phyloP scores from a whole-genome alignment of 1,140 invertebrate species.

The Pissodes strobi region DNA sequence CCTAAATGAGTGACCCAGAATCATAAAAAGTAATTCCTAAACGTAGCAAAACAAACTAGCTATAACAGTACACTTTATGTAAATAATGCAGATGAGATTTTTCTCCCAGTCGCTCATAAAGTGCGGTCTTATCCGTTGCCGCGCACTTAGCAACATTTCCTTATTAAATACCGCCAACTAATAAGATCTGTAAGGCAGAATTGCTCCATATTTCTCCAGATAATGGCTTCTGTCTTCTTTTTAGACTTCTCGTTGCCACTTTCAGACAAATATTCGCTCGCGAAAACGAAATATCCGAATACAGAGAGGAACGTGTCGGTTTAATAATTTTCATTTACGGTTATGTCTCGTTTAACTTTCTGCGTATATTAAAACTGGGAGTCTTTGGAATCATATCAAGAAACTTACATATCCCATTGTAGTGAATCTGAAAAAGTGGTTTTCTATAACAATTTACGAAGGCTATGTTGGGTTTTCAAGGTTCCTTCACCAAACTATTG shows the following conservation, averaged over 20 bases:
- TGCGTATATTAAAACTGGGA: not conserved
- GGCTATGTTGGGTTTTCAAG: too few species aligned
- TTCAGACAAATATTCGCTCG: constrained; percentile 36
- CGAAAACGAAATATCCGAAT: constrained; percentile 23
- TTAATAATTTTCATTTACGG: constrained; percentile 34
- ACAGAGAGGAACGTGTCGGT: constrained; percentile 24
- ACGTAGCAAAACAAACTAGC: constrained; percentile 22
- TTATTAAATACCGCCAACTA: constrained; percentile 53
- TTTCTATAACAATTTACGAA: too few species aligned
- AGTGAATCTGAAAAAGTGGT: too few species aligned
- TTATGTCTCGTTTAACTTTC: constrained; percentile 30
- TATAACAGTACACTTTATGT: constrained; percentile 51
- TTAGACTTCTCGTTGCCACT: constrained; percentile 34
- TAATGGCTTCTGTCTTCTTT: constrained; percentile 45
- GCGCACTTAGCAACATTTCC: constrained; percentile 51
- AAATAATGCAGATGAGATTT: constrained; percentile 56
- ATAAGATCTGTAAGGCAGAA: constrained; percentile 50
- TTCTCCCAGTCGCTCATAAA: constrained; percentile 51
- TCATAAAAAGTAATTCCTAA: constrained; percentile 25
- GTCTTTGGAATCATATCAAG: too few species aligned
- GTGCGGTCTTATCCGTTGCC: constrained; percentile 47
- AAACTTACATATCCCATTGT: too few species aligned
- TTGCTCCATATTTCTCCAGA: constrained; percentile 46
- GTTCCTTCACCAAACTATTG: too few species aligned
- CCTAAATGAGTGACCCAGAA: constrained; percentile 9